Evolutionary conservation across 2,797 vertebrate species (phyloP).

Genomic region (Aulostomus chinensis): DNA sequence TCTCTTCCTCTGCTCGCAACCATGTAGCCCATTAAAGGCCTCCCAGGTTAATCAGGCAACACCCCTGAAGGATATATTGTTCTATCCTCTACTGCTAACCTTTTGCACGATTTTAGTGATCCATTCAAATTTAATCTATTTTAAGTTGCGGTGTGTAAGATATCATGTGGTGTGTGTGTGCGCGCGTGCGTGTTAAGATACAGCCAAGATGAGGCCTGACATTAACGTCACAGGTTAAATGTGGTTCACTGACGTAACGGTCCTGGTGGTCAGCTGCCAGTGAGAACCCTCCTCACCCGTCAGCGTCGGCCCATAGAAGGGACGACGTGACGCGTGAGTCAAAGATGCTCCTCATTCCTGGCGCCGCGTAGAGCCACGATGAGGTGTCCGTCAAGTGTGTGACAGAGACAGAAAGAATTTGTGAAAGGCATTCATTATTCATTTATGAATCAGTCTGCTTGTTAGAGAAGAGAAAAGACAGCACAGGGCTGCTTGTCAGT

Average conservation of each 20-base stretch:
- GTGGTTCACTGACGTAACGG: conserved; percentile 64
- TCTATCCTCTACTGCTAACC: conserved; percentile 8
- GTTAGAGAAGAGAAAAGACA: conserved; percentile 18
- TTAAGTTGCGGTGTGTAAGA: conserved; percentile 40
- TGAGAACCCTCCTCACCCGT: conserved; percentile 30
- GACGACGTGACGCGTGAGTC: conserved; percentile 62
- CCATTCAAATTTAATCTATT: conserved; percentile 60
- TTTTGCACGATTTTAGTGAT: conserved; percentile 10
- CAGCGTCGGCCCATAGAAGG: conserved; percentile 76
- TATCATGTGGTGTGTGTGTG: conserved; percentile 61
- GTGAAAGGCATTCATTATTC: conserved; percentile 25
- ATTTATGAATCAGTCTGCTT: conserved; percentile 31
- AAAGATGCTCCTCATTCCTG: conserved; percentile 61
- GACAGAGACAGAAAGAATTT: conserved; percentile 4
- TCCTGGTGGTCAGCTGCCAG: conserved; percentile 49
- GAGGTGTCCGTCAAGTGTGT: conserved; percentile 25
- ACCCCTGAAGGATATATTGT: too few relatives aligned
- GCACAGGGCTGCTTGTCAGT: conserved; percentile 19
- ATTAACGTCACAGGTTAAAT: conserved; percentile 80
- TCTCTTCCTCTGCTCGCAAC: conserved; percentile 14
- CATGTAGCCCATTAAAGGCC: too few relatives aligned
- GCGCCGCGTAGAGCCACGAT: conserved; percentile 15
- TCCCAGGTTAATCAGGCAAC: neutral
- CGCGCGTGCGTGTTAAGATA: too few relatives aligned
- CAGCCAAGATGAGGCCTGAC: conserved; percentile 57